Base-by-base conservation (phyloP, 53 echinoderm and acorn worm genomes). In the Astropecten irregularis region DNA sequence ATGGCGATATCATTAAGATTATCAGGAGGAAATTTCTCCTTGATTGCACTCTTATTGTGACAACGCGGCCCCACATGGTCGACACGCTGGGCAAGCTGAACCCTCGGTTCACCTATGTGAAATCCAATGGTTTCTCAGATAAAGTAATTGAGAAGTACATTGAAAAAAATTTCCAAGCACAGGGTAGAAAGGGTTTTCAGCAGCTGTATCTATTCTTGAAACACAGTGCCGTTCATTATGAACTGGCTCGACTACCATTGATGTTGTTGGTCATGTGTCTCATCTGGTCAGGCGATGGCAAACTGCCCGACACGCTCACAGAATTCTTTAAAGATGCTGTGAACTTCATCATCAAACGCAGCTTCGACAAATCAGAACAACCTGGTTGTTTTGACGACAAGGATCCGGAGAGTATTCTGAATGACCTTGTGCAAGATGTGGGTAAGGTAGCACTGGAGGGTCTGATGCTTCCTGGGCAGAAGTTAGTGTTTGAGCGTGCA, bases 11-110 rank as follows among this genome's bases (percentile, higher is more conserved):
- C 46, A 37, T 57, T 57, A 40, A 58, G 15, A 11, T 79, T 11
- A 56, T 79, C 1, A 36, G 36, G 32, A 85, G 65, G 21, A 28
- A 0, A 38, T 38, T 27, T n/a, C 31, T 85, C 35, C 40, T 54
- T 16, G 66, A 54, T 9, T 46, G 63, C 14, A 64, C 63, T 20
- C 35, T 73, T 18, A 14, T 74, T 73, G 66, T 85, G 53, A 85
- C 76, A 23, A 73, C 86, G 14, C 49, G 86, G 6, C 73, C 49
- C 22, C 51, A 73, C 11, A 62, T 38, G 31, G 48, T 44, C 13
- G 62, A 42, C 11, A 40, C 22, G 61, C 62, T 81, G 40, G 40
- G 40, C 16, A 34, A 49, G 16, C 28, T 47, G 8, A 62, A 38
- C n/a, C 47, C 61, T n/a, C n/a, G n/a, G n/a, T n/a, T n/a, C n/a